Conservation (phyloP, 1,140 invertebrate species). For the Lycorma delicatula region DNA sequence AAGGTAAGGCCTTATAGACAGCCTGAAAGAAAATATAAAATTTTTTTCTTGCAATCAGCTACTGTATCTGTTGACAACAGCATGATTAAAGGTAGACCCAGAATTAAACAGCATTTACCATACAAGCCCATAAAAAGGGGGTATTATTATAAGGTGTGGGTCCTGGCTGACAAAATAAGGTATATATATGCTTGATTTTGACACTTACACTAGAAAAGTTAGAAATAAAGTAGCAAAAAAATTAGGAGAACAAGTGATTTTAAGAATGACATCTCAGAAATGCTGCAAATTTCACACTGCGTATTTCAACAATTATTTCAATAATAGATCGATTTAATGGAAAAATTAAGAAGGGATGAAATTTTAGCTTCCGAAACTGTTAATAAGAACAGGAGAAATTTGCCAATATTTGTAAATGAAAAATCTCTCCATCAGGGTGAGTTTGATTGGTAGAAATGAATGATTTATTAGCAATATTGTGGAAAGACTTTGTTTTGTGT, state of each 20-base stretch:
- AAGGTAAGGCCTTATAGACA: conserved; percentile 24
- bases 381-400: conserved; percentile 13
- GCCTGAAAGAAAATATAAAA: background rate
- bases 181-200: conserved; percentile 19
- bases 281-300: conserved; percentile 21
- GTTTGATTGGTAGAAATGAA: conserved; percentile 21
- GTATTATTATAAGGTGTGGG: conserved; percentile 26
- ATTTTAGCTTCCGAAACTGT: conserved; percentile 29
- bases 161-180: conserved; percentile 7
- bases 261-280: background rate
- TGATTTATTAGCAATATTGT: background rate
- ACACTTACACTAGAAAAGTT: conserved; percentile 24
- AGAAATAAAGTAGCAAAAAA: background rate
- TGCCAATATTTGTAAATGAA: conserved; percentile 22
- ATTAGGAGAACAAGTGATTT: conserved; percentile 24
- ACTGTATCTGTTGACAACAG: conserved; percentile 24
- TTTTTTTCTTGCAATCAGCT: conserved; percentile 7
- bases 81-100: conserved; percentile 23
- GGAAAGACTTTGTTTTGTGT: conserved; percentile 9
- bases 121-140: conserved; percentile 27
- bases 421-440: conserved; percentile 23
- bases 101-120: conserved; percentile 27
- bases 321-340: conserved; percentile 21
- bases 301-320: conserved; percentile 29
- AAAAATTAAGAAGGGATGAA: conserved; percentile 16